Percentiles rank a stretch among this genome's conserved stretches.
Evolutionary conservation across 2,888 invertebrate species (phyloP).

Genomic region (Nematopogon swammerdamellus): DNA sequence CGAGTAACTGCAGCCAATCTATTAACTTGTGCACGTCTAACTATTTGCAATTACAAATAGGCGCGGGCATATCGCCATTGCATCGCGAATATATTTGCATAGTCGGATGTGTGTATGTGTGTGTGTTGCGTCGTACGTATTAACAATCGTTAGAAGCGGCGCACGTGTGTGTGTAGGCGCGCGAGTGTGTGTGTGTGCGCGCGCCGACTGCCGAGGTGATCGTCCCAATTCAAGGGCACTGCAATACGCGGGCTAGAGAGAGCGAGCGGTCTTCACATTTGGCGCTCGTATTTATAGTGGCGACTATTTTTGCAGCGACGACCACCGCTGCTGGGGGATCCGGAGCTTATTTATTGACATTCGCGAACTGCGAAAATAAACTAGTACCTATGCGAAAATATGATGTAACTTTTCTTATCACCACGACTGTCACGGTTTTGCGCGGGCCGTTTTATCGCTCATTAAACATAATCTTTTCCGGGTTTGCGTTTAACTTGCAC

Average conservation of each 20-base stretch:
- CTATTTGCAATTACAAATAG: neutral
- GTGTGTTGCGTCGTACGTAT: slow-evolving; percentile 8
- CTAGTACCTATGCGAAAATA: neutral
- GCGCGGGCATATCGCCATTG: neutral
- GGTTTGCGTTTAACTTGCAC: too few species aligned
- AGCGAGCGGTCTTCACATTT: neutral
- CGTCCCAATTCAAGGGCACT: slow-evolving; percentile 53
- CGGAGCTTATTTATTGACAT: slow-evolving; percentile 51
- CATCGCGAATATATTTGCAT: neutral
- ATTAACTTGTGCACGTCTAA: neutral
- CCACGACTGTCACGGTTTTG: too few species aligned
- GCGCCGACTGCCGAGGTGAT: slow-evolving; percentile 46
- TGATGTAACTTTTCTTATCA: neutral
- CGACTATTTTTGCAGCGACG: slow-evolving; percentile 48
- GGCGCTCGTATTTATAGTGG: slow-evolving; percentile 44
- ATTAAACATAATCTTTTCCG: too few species aligned
- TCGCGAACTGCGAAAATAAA: slow-evolving; percentile 32
- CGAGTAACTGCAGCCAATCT: neutral
- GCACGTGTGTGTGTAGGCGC: slow-evolving; percentile 10
- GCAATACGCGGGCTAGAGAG: slow-evolving; percentile 27
- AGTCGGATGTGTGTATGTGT: slow-evolving; percentile 17
- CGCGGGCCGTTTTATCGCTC: too few species aligned
- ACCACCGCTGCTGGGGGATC: slow-evolving; percentile 31
- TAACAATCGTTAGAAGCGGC: slow-evolving; percentile 2
- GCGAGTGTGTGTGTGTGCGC: slow-evolving; percentile 18